Base-by-base conservation (phyloP, 2,888 invertebrate species). In the Troides aeacus region DNA sequence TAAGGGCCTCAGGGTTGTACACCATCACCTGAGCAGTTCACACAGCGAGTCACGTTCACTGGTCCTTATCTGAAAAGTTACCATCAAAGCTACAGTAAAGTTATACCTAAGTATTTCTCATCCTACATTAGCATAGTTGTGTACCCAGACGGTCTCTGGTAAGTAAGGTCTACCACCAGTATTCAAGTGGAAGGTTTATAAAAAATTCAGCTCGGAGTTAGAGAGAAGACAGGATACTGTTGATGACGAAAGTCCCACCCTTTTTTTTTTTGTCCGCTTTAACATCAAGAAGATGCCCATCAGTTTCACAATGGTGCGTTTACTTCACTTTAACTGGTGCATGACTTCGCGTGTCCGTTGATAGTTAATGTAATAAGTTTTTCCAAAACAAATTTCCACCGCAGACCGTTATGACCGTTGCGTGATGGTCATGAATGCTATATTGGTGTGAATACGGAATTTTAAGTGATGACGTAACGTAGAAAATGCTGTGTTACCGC, bases 301-400 rank as follows among this genome's bases (percentile, higher is more conserved):
- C 23, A 15, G 50, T 42, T 64, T 39, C 18, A 23, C 23, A 39
- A 17, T 53, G 5, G 53, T 23, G 53, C 53, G 36, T 66, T 53
- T 56, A 57, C 62, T 66, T 53, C 39, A 57, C 62, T 58, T 53
- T 53, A 67, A 66, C 57, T 62, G 57, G 62, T 62, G 67, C 67
- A 42, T 67, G 42, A 67, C 56, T 57, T 57, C 56, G 62, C 67
- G n/a, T 57, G 67, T 67, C 57, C 57, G 56, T 62, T 66, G 36
- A 36, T 57, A 17, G 62, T 62, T 58, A 67, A 39, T 62, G 58
- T 46, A 46, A 68, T 62, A 56, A 23, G 62, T 24, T 62, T 62
- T 58, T 58, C 62, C 57, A 57, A 68, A 62, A 68, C 57, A 62
- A 42, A 56, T 46, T 58, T 18, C 3, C 36, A n/a, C 5, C 42